A percentile compares a stretch with the other conserved stretches of the same genome.
Evolutionary conservation across 2,888 invertebrate species (phyloP).

Genomic region (Rhopalosiphum nymphaeae): DNA sequence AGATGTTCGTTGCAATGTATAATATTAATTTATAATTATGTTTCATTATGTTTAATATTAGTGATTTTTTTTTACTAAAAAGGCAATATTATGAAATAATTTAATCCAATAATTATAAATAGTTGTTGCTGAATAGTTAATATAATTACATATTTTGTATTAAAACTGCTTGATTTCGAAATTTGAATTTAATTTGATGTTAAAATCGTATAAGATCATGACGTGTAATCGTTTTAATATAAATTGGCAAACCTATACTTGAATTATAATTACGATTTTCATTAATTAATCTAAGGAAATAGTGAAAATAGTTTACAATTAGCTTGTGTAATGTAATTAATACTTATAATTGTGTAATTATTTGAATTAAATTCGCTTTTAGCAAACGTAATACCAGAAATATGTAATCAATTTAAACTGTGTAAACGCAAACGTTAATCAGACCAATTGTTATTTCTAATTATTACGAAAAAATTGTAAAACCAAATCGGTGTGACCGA

Average conservation of each 20-base stretch:
- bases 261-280: not conserved
- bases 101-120: constrained; percentile 30
- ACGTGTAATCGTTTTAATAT: not conserved
- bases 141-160: not conserved
- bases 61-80: not conserved
- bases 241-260: not conserved
- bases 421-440: not conserved
- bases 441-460: not conserved
- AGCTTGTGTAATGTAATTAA: not conserved
- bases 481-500: not conserved
- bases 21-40: not conserved
- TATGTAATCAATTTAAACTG: not conserved
- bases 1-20: not conserved
- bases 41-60: not conserved
- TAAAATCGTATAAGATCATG: constrained; percentile 35
- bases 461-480: constrained; percentile 8
- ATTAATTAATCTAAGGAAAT: not conserved
- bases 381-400: constrained; percentile 36
- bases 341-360: constrained; percentile 19
- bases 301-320: not conserved
- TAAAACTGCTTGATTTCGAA: constrained; percentile 1
- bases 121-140: not conserved
- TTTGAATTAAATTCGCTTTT: constrained; percentile 21
- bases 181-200: constrained; percentile 37
- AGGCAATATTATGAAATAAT: not conserved